Percentiles rank a stretch among this genome's conserved stretches.
phyloP scores from a whole-genome alignment of 2,113 vertebrate genomes.

The Periophthalmus modestus region DNA sequence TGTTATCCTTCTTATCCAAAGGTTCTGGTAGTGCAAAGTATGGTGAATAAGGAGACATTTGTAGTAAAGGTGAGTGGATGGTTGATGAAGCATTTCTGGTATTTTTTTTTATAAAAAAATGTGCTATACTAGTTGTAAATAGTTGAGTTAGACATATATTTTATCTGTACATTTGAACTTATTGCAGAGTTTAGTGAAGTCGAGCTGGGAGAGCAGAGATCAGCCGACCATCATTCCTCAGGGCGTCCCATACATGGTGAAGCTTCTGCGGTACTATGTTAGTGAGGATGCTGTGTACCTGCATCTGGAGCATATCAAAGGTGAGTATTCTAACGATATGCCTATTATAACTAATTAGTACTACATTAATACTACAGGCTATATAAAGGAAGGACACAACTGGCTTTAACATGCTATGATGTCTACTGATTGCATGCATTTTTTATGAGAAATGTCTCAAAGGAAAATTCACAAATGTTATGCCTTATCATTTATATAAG shows the following conservation, averaged over 20 bases:
- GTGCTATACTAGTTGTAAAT: not conserved
- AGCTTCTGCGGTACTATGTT: slow-evolving; percentile 88
- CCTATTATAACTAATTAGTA: not conserved
- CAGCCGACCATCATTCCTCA: slow-evolving; percentile 93
- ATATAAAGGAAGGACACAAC: not conserved
- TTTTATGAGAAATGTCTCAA: not conserved
- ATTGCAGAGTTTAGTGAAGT: slow-evolving; percentile 89
- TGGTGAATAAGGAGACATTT: slow-evolving; percentile 86
- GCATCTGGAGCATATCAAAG: slow-evolving; percentile 90
- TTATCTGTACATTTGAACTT: not conserved
- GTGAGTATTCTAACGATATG: slow-evolving; percentile 65
- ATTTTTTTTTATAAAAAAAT: not conserved
- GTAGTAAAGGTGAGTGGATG: slow-evolving; percentile 87
- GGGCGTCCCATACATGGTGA: slow-evolving; percentile 93
- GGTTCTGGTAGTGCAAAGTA: slow-evolving; percentile 91
- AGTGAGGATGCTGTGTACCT: slow-evolving; percentile 94
- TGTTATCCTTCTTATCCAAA: slow-evolving; percentile 58
- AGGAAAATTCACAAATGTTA: not conserved
- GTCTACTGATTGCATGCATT: not conserved
- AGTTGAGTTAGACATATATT: not conserved
- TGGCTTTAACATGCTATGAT: not conserved
- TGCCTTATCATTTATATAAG: too few relatives aligned
- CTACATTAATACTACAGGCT: not conserved
- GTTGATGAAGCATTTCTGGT: not conserved
- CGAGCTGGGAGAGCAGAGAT: slow-evolving; percentile 82